These are phyloP conservation scores for Chrysolina haemoptera DNA, from an alignment of 2,888 invertebrate species.

Conservation along the genomic window DNA sequence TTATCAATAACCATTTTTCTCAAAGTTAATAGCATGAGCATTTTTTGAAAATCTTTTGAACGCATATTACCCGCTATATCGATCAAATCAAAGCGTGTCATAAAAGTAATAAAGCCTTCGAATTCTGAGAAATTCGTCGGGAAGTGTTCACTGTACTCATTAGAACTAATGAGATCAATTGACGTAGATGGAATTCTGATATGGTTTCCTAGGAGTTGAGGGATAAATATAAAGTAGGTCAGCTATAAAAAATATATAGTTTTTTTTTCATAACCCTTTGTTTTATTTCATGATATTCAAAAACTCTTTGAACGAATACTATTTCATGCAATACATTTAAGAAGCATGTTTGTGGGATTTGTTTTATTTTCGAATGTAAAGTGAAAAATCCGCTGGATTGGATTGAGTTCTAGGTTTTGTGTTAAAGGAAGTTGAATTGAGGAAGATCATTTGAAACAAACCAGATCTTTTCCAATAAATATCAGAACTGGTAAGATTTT, in stretches of 20 bases:
- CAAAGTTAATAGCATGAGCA: slow-evolving; percentile 1
- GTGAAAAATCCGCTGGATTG: too few species aligned
- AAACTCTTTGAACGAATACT: too few species aligned
- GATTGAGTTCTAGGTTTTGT: too few species aligned
- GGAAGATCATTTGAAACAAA: too few species aligned
- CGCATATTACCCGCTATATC: not conserved
- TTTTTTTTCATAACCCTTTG: not conserved
- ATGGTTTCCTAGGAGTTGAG: not conserved
- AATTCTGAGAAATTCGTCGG: slow-evolving; percentile 23
- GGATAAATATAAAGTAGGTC: slow-evolving; percentile 1
- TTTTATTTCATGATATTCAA: too few species aligned
- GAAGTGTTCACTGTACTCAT: slow-evolving; percentile 6
- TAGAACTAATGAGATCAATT: slow-evolving; percentile 13
- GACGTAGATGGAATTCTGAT: slow-evolving; percentile 7
- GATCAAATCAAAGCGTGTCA: slow-evolving; percentile 7
- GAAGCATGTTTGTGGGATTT: too few species aligned
- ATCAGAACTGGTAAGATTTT: too few species aligned
- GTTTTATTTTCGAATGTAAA: too few species aligned
- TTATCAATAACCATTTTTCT: not conserved
- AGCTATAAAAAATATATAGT: not conserved
- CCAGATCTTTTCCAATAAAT: too few species aligned
- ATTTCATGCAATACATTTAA: too few species aligned
- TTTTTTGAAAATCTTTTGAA: slow-evolving; percentile 10
- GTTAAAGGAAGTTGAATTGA: too few species aligned
- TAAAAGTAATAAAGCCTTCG: not conserved